phyloP scores from a whole-genome alignment of 2,797 vertebrate genomes.

The Gila robusta region DNA sequence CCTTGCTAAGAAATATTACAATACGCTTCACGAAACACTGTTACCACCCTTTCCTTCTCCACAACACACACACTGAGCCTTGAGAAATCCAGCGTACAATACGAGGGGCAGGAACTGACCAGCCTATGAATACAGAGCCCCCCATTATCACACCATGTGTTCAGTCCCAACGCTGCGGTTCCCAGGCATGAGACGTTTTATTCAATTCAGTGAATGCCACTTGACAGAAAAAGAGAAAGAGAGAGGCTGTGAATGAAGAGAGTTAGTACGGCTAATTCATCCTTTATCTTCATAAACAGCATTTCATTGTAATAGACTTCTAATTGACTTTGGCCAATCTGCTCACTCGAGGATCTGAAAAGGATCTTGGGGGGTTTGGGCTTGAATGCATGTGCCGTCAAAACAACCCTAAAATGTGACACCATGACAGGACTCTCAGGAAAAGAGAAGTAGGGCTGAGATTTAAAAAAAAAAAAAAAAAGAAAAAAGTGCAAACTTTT shows the following conservation, averaged over 20 bases:
- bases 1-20: slow-evolving; percentile 47
- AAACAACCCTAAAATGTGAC: not conserved
- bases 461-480: not conserved
- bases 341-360: slow-evolving; percentile 24
- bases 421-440: not conserved
- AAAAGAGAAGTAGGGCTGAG: not conserved
- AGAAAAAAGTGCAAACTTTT: not conserved
- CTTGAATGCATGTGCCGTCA: slow-evolving; percentile 14
- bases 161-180: slow-evolving; percentile 48
- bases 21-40: slow-evolving; percentile 61
- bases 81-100: slow-evolving; percentile 50
- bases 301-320: slow-evolving; percentile 58
- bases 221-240: slow-evolving; percentile 45
- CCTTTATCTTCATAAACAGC: slow-evolving; percentile 54
- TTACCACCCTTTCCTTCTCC: slow-evolving; percentile 60
- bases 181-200: slow-evolving; percentile 49
- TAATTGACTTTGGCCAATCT: slow-evolving; percentile 59
- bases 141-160: slow-evolving; percentile 80
- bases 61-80: slow-evolving; percentile 53
- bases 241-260: slow-evolving; percentile 34
- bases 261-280: slow-evolving; percentile 57
- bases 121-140: slow-evolving; percentile 83
- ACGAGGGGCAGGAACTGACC: slow-evolving; percentile 56
- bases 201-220: slow-evolving; percentile 47
- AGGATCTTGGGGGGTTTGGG: not conserved